A percentile compares a stretch with the other conserved stretches of the same genome.
Conservation (phyloP, 2,797 vertebrate species). For the Rousettus madagascariensis region DNA sequence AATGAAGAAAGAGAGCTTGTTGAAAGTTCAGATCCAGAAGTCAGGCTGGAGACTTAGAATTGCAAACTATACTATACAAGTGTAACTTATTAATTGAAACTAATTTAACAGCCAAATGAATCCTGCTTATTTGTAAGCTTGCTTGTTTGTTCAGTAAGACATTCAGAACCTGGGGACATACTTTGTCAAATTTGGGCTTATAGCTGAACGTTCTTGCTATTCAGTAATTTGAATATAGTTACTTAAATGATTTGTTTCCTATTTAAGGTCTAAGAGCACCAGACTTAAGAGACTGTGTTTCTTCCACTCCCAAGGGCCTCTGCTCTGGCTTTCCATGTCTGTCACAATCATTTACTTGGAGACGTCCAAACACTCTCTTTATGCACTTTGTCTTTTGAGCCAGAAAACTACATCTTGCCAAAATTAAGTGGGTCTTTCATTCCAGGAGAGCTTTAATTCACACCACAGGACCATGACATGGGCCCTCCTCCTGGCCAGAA, state of each 20-base stretch:
- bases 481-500: slow-evolving; percentile 26
- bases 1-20: not conserved
- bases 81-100: not conserved
- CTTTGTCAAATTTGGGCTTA: not conserved
- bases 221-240: not conserved
- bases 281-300: not conserved
- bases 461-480: slow-evolving; percentile 64
- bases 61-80: not conserved
- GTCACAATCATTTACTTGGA: slow-evolving; percentile 11
- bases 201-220: not conserved
- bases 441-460: slow-evolving; percentile 50
- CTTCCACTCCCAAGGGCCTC: not conserved
- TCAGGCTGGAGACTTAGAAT: not conserved
- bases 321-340: not conserved
- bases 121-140: not conserved
- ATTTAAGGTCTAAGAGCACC: not conserved
- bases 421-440: slow-evolving; percentile 71
- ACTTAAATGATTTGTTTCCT: not conserved
- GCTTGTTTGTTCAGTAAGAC: not conserved
- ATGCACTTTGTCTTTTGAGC: not conserved
- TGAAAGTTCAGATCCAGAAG: not conserved
- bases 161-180: not conserved
- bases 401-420: slow-evolving; percentile 67
- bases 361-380: not conserved
- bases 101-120: not conserved